These are phyloP conservation scores for Distichodus sexfasciatus DNA, from an alignment of 2,797 vertebrate genomes.

Conservation along the genomic window DNA sequence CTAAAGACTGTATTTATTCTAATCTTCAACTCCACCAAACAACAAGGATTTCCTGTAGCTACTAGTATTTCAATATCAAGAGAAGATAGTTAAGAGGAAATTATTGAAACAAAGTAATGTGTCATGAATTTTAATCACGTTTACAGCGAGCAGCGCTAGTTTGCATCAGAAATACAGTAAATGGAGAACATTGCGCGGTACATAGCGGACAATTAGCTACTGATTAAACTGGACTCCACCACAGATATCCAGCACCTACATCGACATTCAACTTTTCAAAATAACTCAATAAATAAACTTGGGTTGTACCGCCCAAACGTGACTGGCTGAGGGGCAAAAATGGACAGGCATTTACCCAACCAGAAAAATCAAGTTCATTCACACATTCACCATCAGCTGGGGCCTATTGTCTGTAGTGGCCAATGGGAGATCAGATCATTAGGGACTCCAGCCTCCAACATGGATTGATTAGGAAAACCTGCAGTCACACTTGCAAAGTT, in stretches of 20 bases:
- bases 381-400: slow-evolving; percentile 76
- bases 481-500: slow-evolving; percentile 42
- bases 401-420: slow-evolving; percentile 67
- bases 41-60: not conserved
- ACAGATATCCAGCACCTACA: too few relatives aligned
- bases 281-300: not conserved
- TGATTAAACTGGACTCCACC: too few relatives aligned
- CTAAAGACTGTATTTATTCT: too few relatives aligned
- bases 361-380: slow-evolving; percentile 83
- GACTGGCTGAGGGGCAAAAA: not conserved
- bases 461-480: slow-evolving; percentile 63
- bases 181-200: not conserved
- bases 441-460: slow-evolving; percentile 50
- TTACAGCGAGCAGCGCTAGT: slow-evolving; percentile 34
- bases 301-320: not conserved
- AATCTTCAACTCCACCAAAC: too few relatives aligned
- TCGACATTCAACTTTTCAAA: too few relatives aligned
- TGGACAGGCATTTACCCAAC: slow-evolving; percentile 25
- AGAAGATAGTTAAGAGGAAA: slow-evolving; percentile 50
- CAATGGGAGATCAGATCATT: slow-evolving; percentile 73
- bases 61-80: slow-evolving; percentile 68
- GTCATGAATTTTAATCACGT: slow-evolving; percentile 57
- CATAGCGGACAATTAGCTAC: too few relatives aligned
- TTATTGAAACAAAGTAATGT: slow-evolving; percentile 65
- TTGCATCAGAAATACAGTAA: slow-evolving; percentile 61